A percentile compares a stretch with the other conserved stretches of the same genome.
Evolutionary conservation across 2,888 invertebrate species (phyloP).

Genomic region (Lomographa bimaculata): DNA sequence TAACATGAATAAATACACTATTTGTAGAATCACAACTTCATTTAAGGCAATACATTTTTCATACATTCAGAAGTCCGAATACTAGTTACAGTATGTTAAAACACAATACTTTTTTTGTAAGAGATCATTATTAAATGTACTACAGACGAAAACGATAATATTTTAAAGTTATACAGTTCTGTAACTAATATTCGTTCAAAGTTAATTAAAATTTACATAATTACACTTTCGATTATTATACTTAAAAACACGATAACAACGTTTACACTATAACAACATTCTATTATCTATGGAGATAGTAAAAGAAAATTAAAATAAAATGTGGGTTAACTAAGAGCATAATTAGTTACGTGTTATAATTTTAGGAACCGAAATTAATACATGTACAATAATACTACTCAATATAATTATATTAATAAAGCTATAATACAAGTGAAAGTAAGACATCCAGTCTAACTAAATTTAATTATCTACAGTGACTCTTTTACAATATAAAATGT

Average conservation of each 20-base stretch:
- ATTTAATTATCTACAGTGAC: conserved; percentile 33
- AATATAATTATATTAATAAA: conserved; percentile 45
- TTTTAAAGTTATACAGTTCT: background rate
- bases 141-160: too few relatives aligned
- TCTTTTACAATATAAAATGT: conserved; percentile 24
- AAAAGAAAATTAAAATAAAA: conserved; percentile 19
- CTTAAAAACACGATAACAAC: conserved; percentile 31
- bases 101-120: conserved; percentile 6
- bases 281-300: conserved; percentile 12
- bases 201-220: background rate
- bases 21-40: conserved; percentile 61
- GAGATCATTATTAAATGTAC: background rate
- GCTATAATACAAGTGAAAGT: conserved; percentile 47
- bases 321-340: conserved; percentile 16
- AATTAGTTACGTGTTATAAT: conserved; percentile 10
- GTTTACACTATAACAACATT: conserved; percentile 17
- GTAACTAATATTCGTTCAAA: conserved; percentile 1
- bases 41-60: conserved; percentile 53
- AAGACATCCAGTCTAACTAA: conserved; percentile 39
- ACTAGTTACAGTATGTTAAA: conserved; percentile 11
- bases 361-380: conserved; percentile 54
- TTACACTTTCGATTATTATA: conserved; percentile 1
- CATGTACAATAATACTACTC: conserved; percentile 30
- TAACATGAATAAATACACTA: conserved; percentile 60
- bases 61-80: conserved; percentile 2